phyloP scores from a whole-genome alignment of 37 sponge, comb jelly and placozoan species.

The Aplysina aerophoba region DNA sequence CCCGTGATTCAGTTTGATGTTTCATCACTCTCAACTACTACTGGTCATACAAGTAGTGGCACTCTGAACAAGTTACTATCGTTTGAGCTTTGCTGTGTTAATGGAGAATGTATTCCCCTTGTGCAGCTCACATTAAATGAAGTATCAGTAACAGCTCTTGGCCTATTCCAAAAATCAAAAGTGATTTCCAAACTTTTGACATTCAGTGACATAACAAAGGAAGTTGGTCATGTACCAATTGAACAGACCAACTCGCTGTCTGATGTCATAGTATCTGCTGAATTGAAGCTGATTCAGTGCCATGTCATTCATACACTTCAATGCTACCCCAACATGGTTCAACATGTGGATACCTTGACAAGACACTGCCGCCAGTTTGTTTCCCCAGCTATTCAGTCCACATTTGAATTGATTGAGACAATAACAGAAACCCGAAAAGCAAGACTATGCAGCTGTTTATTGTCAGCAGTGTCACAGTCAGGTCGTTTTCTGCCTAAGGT shows the following conservation, averaged over 20 bases:
- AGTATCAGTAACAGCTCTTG: not conserved
- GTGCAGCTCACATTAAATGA: not conserved
- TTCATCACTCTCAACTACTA: not conserved
- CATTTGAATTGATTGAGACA: not conserved
- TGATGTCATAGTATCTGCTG: no score
- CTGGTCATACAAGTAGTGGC: not conserved
- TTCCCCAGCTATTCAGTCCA: not conserved
- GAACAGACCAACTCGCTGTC: no score
- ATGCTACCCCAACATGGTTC: not conserved
- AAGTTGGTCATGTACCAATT: no score
- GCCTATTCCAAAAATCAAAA: not conserved
- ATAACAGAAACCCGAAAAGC: not conserved
- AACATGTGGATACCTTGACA: not conserved
- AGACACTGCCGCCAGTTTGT: not conserved
- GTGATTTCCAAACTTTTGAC: not conserved
- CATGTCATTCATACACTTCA: not conserved
- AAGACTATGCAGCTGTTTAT: not conserved
- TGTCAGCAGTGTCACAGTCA: not conserved
- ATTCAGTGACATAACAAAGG: not conserved
- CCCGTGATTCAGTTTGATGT: not conserved
- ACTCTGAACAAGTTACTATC: no score
- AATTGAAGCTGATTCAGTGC: not conserved
- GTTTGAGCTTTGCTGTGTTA: no score
- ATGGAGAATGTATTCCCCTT: not conserved
- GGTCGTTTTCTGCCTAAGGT: constrained; percentile 11